Base-by-base conservation (phyloP, 2,113 vertebrate genomes). In the Indri indri region DNA sequence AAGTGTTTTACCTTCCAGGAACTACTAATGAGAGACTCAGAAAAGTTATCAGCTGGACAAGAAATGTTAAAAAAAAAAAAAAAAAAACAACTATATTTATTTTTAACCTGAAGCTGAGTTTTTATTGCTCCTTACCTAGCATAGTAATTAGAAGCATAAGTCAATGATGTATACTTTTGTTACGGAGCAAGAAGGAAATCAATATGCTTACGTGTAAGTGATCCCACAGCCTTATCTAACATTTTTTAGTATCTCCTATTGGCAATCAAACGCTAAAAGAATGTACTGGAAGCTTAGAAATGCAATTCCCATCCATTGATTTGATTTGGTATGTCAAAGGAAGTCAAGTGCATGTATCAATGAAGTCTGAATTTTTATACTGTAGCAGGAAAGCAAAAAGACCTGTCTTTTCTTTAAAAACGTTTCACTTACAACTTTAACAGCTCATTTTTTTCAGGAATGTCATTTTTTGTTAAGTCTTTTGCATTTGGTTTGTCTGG, bases 71-170 rank as follows among this genome's bases (percentile, higher is more conserved):
- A 61, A 54, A 54, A 54, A 54, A 54, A 47, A 47, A 59, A 59
- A 70, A 27, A 42, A 42, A 42, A 42, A 42, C 40, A 3, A 42
- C 63, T 27, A 3, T 22, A 23, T 83, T 86, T 70, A 42, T 80
- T 54, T 97, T 88, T 94, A 74, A 96, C 77, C 86, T 16, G n/a
- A 91, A 87, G 37, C 50, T 45, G 63, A 73, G 32, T 57, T 37
- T 92, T 17, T 76, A 32, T 50, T 87, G 57, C n/a, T 70, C 30
- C 42, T 47, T 47, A 22, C 57, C 27, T 76, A 14, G 37, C 22
- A 20, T 71, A 59, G 71, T 90, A 93, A 91, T 95, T 76, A 83
- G 40, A 65, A 37, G 27, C 57, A 18, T 50, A 50, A 42, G 23
- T 17, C 63, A 30, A 34, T 89, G 80, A 63, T 47, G 8, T n/a